Base-by-base conservation (phyloP, 1,140 invertebrate species). In the Contarinia nasturtii region DNA sequence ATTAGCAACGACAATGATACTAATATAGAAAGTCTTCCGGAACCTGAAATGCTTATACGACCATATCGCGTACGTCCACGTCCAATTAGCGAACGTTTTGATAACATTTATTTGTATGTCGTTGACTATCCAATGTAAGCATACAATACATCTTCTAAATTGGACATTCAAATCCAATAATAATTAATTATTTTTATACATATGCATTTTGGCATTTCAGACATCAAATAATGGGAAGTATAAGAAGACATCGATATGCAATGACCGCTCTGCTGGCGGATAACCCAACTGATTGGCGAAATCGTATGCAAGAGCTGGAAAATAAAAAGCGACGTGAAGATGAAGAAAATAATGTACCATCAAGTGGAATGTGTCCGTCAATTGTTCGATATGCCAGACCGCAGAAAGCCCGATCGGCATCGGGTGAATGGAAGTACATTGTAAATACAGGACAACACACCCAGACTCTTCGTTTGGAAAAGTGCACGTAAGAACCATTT, bases 401-500 rank as follows among this genome's bases (percentile, higher is more conserved):
- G 1, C 85, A 87, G 60, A 71, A 85, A 51, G 86, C 84, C 0
- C 72, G 79, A 50, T 82, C 82, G 2, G 85, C 80, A 20, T 80
- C 76, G 15, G 84, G 84, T 1, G 70, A 79, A 50, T 88, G 86
- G 86, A 88, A 88, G 54, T 87, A 80, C 53, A 83, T 89, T 50
- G 84, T 90, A 38, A 90, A 90, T 52, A 83, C 84, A 1, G 82
- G 77, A 0, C 80, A 86, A 48, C 84, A 88, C 55, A 86, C 83
- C 1, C 86, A 90, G 61, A 89, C 85, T 0, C 57, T 90, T 17
- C 61, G 86, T 14, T 64, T 90, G 50, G 86, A 90, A 59, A 86
- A 86, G 57, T 90, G 86, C 67, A 72, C 77, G 83, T 86, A 57
- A 72, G 52, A 52, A 47, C 33, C n/a, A n/a, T n/a, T n/a, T n/a